Evolutionary conservation across 2,888 invertebrate genomes (phyloP), one percentile per base, ranked within the genome.

Genomic region (Stratiomys singularior): DNA sequence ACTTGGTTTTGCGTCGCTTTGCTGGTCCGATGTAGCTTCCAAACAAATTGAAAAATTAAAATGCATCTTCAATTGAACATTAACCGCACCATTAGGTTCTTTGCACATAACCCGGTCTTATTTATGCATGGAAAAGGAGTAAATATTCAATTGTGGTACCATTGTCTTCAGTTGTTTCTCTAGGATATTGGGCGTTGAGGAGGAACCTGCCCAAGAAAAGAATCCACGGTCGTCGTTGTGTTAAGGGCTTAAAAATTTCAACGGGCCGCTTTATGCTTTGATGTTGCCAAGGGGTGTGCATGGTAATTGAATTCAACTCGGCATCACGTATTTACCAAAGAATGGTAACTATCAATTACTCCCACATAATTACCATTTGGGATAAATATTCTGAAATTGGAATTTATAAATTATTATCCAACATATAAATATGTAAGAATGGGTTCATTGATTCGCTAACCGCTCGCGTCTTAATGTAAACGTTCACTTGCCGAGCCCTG

Each of bases 281-380:
- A 60, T 74, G 23, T 58, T 58, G 25, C 60, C 11, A 25, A 37
- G 74, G 37, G 60, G 74, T 74, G 58, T 58, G 58, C 21, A 58
- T 74, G 30, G 25, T 60, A 21, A 74, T 74, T 60, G 58, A 58
- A 58, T 52, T 4, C 21, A n/a, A 25, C 23, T 37, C 9, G n/a
- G 23, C 7, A 58, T 72, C 30, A 30, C 28, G 56, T 30, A 58
- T 72, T n/a, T n/a, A n/a, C n/a, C 21, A 52, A 72, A 72, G 58
- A 58, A 58, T 58, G 58, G 74, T 37, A 58, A 58, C 74, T 74
- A 74, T 74, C 74, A 74, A 74, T 74, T 74, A 74, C 74, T 74
- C 58, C 74, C 74, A 74, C 74, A 74, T 74, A 74, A 74, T 74
- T 58, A 44, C 74, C 37, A 44, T 52, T 74, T 74, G 21, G 58